Evolutionary conservation across 2,888 invertebrate species (phyloP).

Genomic region (Macrophya annulata): DNA sequence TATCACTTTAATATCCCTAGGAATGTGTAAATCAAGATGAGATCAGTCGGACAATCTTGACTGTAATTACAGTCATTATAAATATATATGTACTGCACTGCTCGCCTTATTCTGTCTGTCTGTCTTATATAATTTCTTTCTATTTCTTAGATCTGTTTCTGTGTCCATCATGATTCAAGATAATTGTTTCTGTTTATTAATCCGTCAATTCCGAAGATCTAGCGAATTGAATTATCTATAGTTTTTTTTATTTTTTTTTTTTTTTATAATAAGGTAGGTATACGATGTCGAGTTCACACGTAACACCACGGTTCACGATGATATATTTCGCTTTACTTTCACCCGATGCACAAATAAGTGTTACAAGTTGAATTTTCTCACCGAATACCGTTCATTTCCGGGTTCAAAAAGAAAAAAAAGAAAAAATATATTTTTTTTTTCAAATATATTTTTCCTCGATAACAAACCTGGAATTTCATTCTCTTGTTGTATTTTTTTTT

Average conservation of each 20-base stretch:
- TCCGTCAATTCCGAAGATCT: background rate
- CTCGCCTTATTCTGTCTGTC: background rate
- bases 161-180: too few relatives aligned
- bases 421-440: too few relatives aligned
- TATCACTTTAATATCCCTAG: background rate
- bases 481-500: background rate
- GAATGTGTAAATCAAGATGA: conserved; percentile 29
- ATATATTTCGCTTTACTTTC: background rate
- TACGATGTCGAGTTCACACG: background rate
- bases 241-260: too few relatives aligned
- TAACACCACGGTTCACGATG: background rate
- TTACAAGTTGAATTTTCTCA: background rate
- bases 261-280: background rate
- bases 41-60: conserved; percentile 29
- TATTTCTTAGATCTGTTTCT: background rate
- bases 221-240: background rate
- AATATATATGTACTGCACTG: background rate
- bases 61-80: conserved; percentile 32
- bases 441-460: background rate
- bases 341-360: background rate
- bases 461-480: background rate
- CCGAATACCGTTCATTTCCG: background rate
- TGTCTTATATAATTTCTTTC: background rate
- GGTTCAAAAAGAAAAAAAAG: background rate
- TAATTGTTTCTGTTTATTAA: background rate